Conservation (phyloP, 2,888 invertebrate genomes). For the Lepidocyrtinus sp. region DNA sequence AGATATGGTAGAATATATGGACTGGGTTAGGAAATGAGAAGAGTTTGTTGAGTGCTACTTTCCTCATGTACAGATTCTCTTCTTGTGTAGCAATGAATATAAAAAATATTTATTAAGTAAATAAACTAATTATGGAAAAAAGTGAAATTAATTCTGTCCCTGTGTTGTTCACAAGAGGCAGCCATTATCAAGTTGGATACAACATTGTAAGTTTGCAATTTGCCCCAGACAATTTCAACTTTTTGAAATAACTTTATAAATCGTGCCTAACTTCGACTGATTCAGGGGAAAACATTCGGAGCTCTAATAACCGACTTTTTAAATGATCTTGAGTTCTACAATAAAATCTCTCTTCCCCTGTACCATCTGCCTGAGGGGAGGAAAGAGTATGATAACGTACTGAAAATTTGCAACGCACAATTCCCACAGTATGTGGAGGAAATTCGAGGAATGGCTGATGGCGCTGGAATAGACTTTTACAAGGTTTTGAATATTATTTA, state of each 20-base stretch:
- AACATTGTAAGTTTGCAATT: conserved; percentile 81
- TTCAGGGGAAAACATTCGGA: conserved; percentile 85
- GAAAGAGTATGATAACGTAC: conserved; percentile 82
- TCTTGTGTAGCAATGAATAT: no score
- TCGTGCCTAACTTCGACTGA: no score
- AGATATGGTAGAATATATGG: no score
- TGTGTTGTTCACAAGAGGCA: conserved; percentile 83
- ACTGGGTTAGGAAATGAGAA: no score
- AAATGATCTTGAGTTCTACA: conserved; percentile 76
- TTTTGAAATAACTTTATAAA: no score
- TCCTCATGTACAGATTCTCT: no score
- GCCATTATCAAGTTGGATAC: conserved; percentile 89
- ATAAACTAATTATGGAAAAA: background rate
- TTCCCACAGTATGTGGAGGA: conserved; percentile 89
- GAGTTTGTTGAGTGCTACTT: no score
- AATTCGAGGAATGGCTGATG: conserved; percentile 88
- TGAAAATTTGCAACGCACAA: conserved; percentile 79
- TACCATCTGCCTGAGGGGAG: conserved; percentile 82
- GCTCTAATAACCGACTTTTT: conserved; percentile 82
- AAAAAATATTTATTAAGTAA: conserved; percentile 6
- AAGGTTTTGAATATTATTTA: conserved; percentile 76
- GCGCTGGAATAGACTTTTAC: conserved; percentile 85
- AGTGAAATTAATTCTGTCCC: conserved; percentile 75
- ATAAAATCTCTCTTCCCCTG: conserved; percentile 80
- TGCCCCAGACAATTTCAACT: no score